Evolutionary conservation across 2,113 vertebrate genomes (phyloP).

Genomic region (Petrocephalus zakoni): DNA sequence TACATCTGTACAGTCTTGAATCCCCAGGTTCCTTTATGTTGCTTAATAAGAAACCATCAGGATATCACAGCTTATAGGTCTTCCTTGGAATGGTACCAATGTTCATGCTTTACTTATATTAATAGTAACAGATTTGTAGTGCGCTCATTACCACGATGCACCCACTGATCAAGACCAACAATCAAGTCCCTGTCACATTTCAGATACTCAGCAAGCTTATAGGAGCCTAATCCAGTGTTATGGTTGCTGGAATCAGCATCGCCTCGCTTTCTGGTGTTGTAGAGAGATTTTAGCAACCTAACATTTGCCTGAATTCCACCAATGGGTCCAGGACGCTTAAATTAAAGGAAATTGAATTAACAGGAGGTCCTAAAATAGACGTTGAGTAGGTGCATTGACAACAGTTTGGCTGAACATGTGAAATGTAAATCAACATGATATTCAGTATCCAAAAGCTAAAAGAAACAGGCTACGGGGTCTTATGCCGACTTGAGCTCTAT

Average conservation of each 20-base stretch:
- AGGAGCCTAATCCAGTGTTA: background rate
- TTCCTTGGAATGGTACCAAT: background rate
- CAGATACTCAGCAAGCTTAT: background rate
- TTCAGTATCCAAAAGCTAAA: background rate
- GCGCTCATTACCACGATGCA: background rate
- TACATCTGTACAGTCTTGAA: background rate
- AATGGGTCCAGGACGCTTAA: background rate
- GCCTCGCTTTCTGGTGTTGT: background rate
- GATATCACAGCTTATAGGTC: background rate
- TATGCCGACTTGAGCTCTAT: background rate
- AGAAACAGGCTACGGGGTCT: background rate
- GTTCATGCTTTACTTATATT: background rate
- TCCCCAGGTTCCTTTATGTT: background rate
- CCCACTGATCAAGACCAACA: background rate
- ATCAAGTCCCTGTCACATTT: background rate
- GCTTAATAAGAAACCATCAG: background rate
- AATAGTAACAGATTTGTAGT: background rate
- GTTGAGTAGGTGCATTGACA: background rate
- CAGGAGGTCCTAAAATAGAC: background rate
- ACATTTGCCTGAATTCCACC: background rate
- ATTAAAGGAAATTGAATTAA: constrained; percentile 6
- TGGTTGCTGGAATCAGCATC: background rate
- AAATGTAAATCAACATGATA: background rate
- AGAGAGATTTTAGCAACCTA: background rate
- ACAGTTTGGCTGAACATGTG: background rate